phyloP scores from a whole-genome alignment of 2,113 vertebrate genomes.

The Otis tarda region DNA sequence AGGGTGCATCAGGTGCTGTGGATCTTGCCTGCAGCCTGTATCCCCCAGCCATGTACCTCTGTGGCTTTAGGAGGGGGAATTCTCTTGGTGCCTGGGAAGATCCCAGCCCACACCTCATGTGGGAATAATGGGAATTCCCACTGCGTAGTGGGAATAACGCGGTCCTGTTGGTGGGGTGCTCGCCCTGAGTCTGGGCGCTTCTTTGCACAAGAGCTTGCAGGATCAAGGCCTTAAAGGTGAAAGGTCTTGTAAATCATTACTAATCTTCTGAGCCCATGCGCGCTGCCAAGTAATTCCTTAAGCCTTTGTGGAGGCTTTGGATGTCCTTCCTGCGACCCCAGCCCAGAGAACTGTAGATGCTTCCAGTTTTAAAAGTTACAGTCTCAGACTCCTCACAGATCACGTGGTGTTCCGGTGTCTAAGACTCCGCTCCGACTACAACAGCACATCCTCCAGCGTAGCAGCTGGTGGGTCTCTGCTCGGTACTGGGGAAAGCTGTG shows the following conservation, averaged over 20 bases:
- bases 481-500: not conserved
- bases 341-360: not conserved
- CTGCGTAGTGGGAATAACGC: rapidly evolving
- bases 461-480: not conserved
- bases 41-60: not conserved
- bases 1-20: no score
- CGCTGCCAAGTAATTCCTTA: not conserved
- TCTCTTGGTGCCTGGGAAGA: not conserved
- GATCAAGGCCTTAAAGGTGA: not conserved
- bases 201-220: not conserved
- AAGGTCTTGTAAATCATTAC: constrained; percentile 1
- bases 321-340: not conserved
- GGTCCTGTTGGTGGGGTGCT: no score
- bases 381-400: not conserved
- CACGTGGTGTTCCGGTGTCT: not conserved
- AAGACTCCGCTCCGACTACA: rapidly evolving
- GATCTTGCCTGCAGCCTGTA: not conserved
- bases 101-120: not conserved
- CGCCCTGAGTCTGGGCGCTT: no score
- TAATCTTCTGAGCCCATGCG: not conserved
- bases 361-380: not conserved
- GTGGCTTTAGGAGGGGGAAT: not conserved
- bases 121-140: no score
- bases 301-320: not conserved
- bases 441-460: rapidly evolving